Base-by-base conservation (phyloP, 2,797 vertebrate genomes). In the Adelosebastes latens region DNA sequence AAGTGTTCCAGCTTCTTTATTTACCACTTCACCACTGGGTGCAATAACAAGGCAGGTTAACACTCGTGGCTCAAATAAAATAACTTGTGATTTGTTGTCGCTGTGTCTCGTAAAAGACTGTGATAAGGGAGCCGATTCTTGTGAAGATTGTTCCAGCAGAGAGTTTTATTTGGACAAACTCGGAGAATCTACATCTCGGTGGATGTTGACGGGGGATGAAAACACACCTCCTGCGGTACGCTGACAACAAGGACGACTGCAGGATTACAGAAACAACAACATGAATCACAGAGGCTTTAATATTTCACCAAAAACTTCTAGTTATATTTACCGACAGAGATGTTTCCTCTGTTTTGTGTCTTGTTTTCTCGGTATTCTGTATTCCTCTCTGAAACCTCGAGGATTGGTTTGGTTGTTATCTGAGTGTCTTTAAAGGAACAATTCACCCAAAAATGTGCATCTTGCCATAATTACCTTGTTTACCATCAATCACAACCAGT, bases 111-210 rank as follows among this genome's bases (percentile, higher is more conserved):
- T 75, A 8, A 62, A 62, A 32, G 46, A 56, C n/a, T 73, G 32
- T 6, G 60, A 58, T 24, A 5, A 58, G 25, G 22, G 22, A 49
- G 3, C 3, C 8, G 72, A 34, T 52, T 74, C 24, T 22, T 63
- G 60, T 65, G 72, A 62, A 61, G 20, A 72, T 1, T 1, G 49
- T 52, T 52, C 18, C 49, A 52, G 27, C 55, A 63, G 56, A 3
- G 18, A 61, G 8, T 64, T 77, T 86, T 52, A 77, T 80, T 63
- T 70, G 55, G 65, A 74, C 63, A 46, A 58, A 60, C 52, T 84
- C 46, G 0, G 49, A 24, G 36, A 42, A 12, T 49, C 49, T 56
- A 7, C 66, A 34, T 18, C 63, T 52, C 29, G 24, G 46, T 55
- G 55, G 55, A 42, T 2, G 39, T 27, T 9, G 42, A 25, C 8